Evolutionary conservation across 2,113 vertebrate genomes (phyloP), one percentile per base, ranked within the genome.

Genomic region (Trinectes maculatus): DNA sequence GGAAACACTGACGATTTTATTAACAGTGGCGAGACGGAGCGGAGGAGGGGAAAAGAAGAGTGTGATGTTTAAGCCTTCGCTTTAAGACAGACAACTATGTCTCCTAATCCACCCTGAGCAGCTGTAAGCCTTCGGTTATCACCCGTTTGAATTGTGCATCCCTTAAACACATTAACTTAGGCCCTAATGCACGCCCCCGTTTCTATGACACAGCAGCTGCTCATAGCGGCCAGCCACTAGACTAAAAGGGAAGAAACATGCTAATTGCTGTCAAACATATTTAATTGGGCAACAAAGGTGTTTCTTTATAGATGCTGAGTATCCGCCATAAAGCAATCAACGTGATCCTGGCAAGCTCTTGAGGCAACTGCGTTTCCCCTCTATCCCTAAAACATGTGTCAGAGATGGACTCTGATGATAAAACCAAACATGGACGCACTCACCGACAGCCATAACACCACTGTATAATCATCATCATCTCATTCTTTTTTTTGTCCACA

Each of bases 151-250:
- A 92, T 92, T 90, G 89, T 82, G 87, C 85, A 83, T 91, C 84
- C 89, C 82, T 91, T 92, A 90, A 91, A 93, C 77, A 91, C 92
- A 92, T 93, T 92, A 93, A 90, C 82, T 81, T 40, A 48, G 79
- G 82, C 79, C 83, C 70, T 84, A 80, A 85, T 58, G 76, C 75
- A 70, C 68, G 71, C 64, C 74, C 57, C 79, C 86, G n/a, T 87
- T 82, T 75, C 51, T 66, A 52, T 75, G 83, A 77, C 70, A 77
- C 74, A 22, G 71, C 72, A 66, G 64, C 71, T 81, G 57, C 64
- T 82, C 79, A 31, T 12, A 49, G 31, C 65, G 78, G 70, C 47
- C 65, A 74, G 70, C 57, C 53, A 39, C 71, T 54, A 52, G n/a
- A 70, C 82, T 65, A 63, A 79, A 65, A 74, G 70, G 74, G 46